Conservation (phyloP, 37 sponge, comb jelly and placozoan genomes). For the Mnemiopsis leidyi region DNA sequence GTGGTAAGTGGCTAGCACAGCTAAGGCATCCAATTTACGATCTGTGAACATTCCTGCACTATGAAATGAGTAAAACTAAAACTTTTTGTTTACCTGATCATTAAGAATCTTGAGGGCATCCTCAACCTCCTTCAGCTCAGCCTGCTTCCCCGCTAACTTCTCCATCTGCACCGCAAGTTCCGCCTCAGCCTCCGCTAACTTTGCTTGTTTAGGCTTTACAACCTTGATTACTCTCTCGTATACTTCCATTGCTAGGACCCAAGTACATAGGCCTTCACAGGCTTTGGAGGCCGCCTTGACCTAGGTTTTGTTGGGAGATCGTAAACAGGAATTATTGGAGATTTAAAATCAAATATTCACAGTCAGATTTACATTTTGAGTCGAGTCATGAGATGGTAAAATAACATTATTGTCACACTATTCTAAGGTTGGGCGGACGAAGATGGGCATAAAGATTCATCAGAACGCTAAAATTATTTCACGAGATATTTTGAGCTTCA, state of each 20-base stretch:
- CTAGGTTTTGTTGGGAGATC: too few relatives aligned
- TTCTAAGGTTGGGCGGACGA: too few relatives aligned
- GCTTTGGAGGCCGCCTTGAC: slow-evolving; percentile 64
- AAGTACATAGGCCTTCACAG: slow-evolving; percentile 62
- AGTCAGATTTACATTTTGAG: too few relatives aligned
- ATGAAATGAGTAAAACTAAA: neutral
- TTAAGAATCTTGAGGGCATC: slow-evolving; percentile 46
- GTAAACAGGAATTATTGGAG: too few relatives aligned
- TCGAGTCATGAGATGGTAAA: too few relatives aligned
- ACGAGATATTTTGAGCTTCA: too few relatives aligned
- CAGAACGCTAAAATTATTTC: too few relatives aligned
- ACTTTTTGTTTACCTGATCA: slow-evolving; percentile 36
- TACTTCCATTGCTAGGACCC: slow-evolving; percentile 66
- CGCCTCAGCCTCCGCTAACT: slow-evolving; percentile 48
- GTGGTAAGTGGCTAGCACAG: neutral
- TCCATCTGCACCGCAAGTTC: slow-evolving; percentile 66
- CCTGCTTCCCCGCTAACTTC: slow-evolving; percentile 39
- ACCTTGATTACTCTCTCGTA: slow-evolving; percentile 62
- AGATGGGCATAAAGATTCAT: too few relatives aligned
- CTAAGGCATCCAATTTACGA: neutral
- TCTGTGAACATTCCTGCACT: neutral
- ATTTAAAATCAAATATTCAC: too few relatives aligned
- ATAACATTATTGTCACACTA: too few relatives aligned
- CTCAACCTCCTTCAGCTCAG: slow-evolving; percentile 64
- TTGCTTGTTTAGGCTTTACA: slow-evolving; percentile 63